Evolutionary conservation across 2,888 invertebrate genomes (phyloP), one percentile per base, ranked within the genome.

Genomic region (Nephrotoma appendiculata): DNA sequence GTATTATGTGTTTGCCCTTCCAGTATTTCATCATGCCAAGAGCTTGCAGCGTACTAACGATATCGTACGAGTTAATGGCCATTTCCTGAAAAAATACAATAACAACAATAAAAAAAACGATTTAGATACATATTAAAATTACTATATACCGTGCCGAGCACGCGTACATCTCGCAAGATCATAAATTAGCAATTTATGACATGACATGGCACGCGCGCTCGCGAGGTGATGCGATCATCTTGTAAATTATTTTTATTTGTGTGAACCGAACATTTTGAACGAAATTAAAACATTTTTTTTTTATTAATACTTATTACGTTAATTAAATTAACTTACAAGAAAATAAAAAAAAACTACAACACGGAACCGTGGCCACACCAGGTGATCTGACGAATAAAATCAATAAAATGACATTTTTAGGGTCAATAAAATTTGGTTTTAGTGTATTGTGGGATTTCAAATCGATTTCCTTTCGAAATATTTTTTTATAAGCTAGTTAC

Each of bases 21-120:
- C 99, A 99, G 91, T 99, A 99, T 92, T 99, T 99, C 95, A 99
- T 96, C 94, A 99, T 97, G 6, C 98, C 98, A 88, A 99, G 93
- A 19, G 98, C 98, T 90, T 99, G 98, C 83, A 99, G 93, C 4
- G 99, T 99, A 88, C 98, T 98, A 41, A 99, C 98, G 88, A 99
- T 98, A 91, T 99, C 99, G 90, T 98, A 98, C 1, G 98, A 96
- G 89, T 98, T 98, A 89, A 99, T 98, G 19, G 98, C 98, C 93
- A 98, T 96, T 92, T 98, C 98, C 91, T 97, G 86, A 5, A 89
- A 88, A 31, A 52, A 52, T 52, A 31, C 31, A 31, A 31, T 5
- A 31, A 71, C 3, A 4, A 71, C 31, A 71, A 19, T n/a, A 71
- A 7, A 71, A 31, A 2, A 31, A 19, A 31, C 31, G 31, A 31